Evolutionary conservation across 2,113 vertebrate genomes (phyloP).

Genomic region (Elanoides forficatus): DNA sequence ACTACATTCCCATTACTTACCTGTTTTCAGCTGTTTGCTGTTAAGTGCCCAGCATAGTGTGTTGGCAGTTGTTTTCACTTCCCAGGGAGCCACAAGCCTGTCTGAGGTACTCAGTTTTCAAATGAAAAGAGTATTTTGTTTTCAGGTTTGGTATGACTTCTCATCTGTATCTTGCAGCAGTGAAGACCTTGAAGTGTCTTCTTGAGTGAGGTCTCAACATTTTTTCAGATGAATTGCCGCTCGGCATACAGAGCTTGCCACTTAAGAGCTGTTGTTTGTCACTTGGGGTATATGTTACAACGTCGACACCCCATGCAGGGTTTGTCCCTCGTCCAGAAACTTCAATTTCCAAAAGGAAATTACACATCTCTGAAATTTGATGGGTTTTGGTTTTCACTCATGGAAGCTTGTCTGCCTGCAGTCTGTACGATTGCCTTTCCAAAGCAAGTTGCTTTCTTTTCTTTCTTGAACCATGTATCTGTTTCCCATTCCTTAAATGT

Average conservation of each 20-base stretch:
- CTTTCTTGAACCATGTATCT: fast-evolving
- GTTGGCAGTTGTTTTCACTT: neutral
- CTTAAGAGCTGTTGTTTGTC: neutral
- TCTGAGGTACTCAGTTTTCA: neutral
- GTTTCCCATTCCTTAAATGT: neutral
- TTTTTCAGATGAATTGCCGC: fast-evolving
- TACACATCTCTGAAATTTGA: neutral
- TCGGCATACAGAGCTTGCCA: neutral
- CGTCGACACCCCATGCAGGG: fast-evolving
- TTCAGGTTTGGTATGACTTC: neutral
- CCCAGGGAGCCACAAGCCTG: neutral
- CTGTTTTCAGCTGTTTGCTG: neutral
- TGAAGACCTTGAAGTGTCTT: neutral
- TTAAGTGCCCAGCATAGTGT: neutral
- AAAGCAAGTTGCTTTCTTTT: neutral
- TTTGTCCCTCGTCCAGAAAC: neutral
- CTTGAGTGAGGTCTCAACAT: neutral
- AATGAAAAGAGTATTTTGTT: neutral
- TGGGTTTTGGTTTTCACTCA: neutral
- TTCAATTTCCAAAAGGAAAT: neutral
- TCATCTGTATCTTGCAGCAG: neutral
- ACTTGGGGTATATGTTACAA: neutral
- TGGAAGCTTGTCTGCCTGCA: neutral
- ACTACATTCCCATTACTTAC: neutral
- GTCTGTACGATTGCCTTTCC: neutral